Evolutionary conservation across 1,140 invertebrate species (phyloP).

Genomic region (Helicoverpa armigera): DNA sequence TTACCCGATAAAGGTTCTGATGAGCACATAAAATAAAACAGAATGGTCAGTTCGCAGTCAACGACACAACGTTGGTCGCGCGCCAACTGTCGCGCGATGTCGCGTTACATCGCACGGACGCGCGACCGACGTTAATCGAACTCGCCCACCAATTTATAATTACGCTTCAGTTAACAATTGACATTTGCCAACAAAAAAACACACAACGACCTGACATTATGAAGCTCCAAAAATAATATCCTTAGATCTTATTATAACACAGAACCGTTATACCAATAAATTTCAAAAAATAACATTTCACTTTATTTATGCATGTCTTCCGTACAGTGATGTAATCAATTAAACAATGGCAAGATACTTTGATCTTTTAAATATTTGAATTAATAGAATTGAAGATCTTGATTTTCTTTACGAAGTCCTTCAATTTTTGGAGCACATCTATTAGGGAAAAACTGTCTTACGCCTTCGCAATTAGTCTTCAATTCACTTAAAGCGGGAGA

Average conservation of each 20-base stretch:
- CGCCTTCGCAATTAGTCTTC: background rate
- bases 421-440: background rate
- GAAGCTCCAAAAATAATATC: slow-evolving; percentile 23
- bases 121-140: slow-evolving; percentile 57
- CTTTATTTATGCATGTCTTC: slow-evolving; percentile 38
- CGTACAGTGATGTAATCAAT: slow-evolving; percentile 27
- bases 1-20: slow-evolving; percentile 73
- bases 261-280: slow-evolving; percentile 17
- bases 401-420: background rate
- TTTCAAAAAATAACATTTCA: slow-evolving; percentile 17
- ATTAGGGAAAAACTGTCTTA: background rate
- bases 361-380: slow-evolving; percentile 21
- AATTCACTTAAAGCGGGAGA: background rate
- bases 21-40: slow-evolving; percentile 83
- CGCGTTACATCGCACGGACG: slow-evolving; percentile 51
- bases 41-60: slow-evolving; percentile 73
- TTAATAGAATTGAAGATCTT: background rate
- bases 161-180: slow-evolving; percentile 46
- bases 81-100: slow-evolving; percentile 74
- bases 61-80: slow-evolving; percentile 79
- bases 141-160: slow-evolving; percentile 58
- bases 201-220: slow-evolving; percentile 24
- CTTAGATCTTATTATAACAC: slow-evolving; percentile 37
- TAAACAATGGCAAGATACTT: slow-evolving; percentile 39
- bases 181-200: slow-evolving; percentile 42